Conservation (phyloP, 2,888 invertebrate genomes). For the Asteroscopus sphinx region DNA sequence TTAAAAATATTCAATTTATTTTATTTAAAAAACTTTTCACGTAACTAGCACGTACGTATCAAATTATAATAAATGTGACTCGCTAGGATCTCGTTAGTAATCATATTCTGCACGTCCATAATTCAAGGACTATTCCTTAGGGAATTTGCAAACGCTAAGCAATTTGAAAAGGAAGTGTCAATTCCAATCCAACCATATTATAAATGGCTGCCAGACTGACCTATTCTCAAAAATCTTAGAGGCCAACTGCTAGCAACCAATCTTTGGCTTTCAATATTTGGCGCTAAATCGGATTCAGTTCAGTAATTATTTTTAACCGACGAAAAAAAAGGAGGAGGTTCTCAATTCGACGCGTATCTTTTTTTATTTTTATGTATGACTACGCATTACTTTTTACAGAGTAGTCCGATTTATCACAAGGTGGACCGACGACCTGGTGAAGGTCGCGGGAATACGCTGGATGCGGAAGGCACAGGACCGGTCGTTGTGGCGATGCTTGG, state of each 20-base stretch:
- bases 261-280: not conserved
- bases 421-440: too few species aligned
- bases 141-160: not conserved
- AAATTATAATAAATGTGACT: constrained; percentile 30
- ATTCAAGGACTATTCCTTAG: constrained; percentile 5
- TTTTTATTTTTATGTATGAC: too few species aligned
- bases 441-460: too few species aligned
- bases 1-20: constrained; percentile 28
- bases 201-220: not conserved
- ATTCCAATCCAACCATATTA: not conserved
- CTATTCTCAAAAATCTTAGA: not conserved
- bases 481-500: too few species aligned
- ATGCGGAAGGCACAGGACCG: too few species aligned
- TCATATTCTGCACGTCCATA: constrained; percentile 4
- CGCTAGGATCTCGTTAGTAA: constrained; percentile 8
- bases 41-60: constrained; percentile 14
- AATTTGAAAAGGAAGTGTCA: not conserved
- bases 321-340: too few species aligned
- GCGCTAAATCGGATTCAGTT: too few species aligned
- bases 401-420: too few species aligned
- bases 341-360: too few species aligned
- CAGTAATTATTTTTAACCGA: too few species aligned
- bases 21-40: constrained; percentile 24
- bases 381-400: too few species aligned
- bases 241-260: not conserved